A percentile compares a stretch with the other conserved stretches of the same genome.
Conservation (phyloP, 2,797 vertebrate species). For the Emys orbicularis region DNA sequence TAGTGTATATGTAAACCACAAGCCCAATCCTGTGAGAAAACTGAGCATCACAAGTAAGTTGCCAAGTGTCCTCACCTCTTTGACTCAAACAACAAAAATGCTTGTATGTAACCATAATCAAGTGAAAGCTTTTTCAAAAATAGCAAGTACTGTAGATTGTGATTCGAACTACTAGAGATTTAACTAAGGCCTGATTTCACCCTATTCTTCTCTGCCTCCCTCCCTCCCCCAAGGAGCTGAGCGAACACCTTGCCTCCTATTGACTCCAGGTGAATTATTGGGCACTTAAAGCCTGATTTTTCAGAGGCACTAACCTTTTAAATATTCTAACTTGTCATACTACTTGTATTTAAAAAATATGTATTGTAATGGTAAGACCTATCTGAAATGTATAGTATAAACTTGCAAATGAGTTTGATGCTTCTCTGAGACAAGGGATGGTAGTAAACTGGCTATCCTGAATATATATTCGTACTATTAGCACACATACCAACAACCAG, state of each 20-base stretch:
- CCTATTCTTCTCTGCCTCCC: background rate
- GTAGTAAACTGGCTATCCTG: background rate
- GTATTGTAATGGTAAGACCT: background rate
- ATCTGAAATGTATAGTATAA: background rate
- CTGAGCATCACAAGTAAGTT: conserved; percentile 18
- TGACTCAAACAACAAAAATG: conserved; percentile 35
- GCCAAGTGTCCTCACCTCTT: background rate
- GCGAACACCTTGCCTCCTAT: background rate
- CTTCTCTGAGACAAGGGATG: conserved; percentile 14
- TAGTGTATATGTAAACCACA: background rate
- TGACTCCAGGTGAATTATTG: background rate
- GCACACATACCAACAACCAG: background rate
- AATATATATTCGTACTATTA: conserved; percentile 17
- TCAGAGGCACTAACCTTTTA: background rate
- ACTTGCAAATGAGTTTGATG: conserved; percentile 35
- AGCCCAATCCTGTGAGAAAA: background rate
- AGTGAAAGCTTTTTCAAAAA: conserved; percentile 40
- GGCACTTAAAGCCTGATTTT: background rate
- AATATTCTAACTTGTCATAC: conserved; percentile 24
- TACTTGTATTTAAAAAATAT: conserved; percentile 32
- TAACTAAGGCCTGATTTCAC: background rate
- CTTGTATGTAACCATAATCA: conserved; percentile 30
- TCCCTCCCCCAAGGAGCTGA: background rate
- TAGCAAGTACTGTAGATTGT: conserved; percentile 36
- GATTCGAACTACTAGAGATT: conserved; percentile 30